Conservation (phyloP, 1,140 invertebrate genomes). For the Drosophila arawakana region DNA sequence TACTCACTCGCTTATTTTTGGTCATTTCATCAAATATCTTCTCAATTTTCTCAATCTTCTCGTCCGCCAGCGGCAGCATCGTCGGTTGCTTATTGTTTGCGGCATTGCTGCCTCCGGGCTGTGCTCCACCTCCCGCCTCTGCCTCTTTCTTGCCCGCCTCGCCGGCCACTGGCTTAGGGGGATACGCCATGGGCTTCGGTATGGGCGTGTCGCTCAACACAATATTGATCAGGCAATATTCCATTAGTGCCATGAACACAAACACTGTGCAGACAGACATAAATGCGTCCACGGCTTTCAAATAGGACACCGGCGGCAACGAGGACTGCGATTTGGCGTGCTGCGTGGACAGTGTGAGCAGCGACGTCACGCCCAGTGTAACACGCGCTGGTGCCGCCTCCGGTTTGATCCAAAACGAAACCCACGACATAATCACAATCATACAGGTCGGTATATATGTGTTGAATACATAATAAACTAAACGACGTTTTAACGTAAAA, state of each 20-base stretch:
- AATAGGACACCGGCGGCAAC: constrained; percentile 94
- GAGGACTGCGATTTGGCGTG: constrained; percentile 96
- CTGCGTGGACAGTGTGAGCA: constrained; percentile 95
- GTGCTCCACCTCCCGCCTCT: constrained; percentile 39
- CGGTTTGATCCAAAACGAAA: constrained; percentile 97
- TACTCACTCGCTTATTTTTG: constrained; percentile 74
- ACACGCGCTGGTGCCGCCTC: constrained; percentile 95
- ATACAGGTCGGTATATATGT: constrained; percentile 95
- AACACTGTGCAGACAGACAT: constrained; percentile 96
- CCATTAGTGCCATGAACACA: constrained; percentile 97
- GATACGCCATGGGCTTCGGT: constrained; percentile 82
- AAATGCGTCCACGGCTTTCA: constrained; percentile 95
- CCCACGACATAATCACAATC: constrained; percentile 96
- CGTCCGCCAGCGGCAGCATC: constrained; percentile 69
- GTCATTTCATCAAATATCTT: constrained; percentile 84
- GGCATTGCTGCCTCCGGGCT: constrained; percentile 41
- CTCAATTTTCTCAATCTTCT: constrained; percentile 82
- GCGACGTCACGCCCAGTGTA: constrained; percentile 94
- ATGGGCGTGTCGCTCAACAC: constrained; percentile 87
- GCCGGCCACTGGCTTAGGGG: constrained; percentile 77
- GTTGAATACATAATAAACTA: constrained; percentile 95
- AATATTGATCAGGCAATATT: constrained; percentile 96
- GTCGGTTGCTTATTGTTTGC: constrained; percentile 52
- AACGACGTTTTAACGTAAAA: constrained; percentile 92
- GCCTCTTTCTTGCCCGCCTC: constrained; percentile 68